These are phyloP conservation scores for Limnothrissa miodon DNA, from an alignment of 2,113 vertebrate species.

Conservation along the genomic window DNA sequence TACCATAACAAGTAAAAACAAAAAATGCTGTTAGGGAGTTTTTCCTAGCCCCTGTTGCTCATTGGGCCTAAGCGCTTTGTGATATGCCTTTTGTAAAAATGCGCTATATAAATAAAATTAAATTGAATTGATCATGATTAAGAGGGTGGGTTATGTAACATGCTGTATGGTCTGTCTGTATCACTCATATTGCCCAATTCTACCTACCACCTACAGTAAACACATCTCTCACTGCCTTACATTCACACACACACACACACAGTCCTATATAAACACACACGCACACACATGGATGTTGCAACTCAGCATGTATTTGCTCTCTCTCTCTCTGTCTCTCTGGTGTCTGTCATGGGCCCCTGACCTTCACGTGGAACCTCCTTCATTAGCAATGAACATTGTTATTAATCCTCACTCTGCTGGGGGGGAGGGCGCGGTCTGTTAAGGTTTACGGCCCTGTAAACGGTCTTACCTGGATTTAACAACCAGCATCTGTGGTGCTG, in stretches of 20 bases:
- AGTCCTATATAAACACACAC: not conserved
- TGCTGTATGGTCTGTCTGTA: not conserved
- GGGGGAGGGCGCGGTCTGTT: not conserved
- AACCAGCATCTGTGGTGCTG: conserved; percentile 30
- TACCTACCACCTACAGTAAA: not conserved
- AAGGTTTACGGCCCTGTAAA: conserved; percentile 24
- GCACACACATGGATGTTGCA: not conserved
- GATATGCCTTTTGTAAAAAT: no score
- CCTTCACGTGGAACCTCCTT: not conserved
- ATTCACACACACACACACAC: not conserved
- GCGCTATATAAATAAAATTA: no score
- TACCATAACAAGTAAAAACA: no score
- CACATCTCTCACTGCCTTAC: not conserved
- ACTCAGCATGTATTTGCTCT: not conserved
- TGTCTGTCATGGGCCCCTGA: conserved; percentile 2
- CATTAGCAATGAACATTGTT: conserved; percentile 1
- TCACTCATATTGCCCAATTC: not conserved
- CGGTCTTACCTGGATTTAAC: conserved; percentile 20
- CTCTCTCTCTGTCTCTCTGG: not conserved
- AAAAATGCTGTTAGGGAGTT: no score
- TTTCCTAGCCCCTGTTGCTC: no score
- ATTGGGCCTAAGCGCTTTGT: no score
- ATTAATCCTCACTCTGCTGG: conserved; percentile 13
- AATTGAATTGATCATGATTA: no score
- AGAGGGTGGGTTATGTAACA: not conserved